Evolutionary conservation across 2,888 invertebrate genomes (phyloP).

Genomic region (Hipparchia sbordonii): DNA sequence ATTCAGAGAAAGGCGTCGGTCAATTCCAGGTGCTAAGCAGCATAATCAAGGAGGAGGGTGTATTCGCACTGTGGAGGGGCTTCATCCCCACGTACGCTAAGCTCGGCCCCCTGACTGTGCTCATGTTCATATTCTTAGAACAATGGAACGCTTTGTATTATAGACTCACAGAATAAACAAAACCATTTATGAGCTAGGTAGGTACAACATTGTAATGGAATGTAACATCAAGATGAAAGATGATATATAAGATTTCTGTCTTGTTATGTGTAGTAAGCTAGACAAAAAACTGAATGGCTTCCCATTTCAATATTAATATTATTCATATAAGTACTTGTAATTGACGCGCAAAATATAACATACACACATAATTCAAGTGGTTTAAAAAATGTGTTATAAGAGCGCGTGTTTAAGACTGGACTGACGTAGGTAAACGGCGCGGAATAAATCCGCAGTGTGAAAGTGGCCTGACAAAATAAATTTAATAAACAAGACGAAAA

Average conservation of each 20-base stretch:
- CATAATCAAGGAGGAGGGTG: constrained; percentile 92
- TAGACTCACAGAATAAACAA: constrained; percentile 25
- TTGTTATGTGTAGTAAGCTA: too few relatives aligned
- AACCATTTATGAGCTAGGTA: not conserved
- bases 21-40: constrained; percentile 87
- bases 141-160: constrained; percentile 88
- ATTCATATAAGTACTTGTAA: too few relatives aligned
- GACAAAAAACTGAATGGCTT: too few relatives aligned
- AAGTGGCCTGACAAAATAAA: not conserved
- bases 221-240: too few relatives aligned
- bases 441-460: not conserved
- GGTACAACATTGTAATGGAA: too few relatives aligned
- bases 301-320: too few relatives aligned
- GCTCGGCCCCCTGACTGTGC: constrained; percentile 97
- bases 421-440: not conserved
- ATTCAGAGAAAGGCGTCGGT: constrained; percentile 93
- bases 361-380: too few relatives aligned
- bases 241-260: too few relatives aligned
- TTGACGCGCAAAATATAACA: not conserved
- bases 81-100: constrained; percentile 97
- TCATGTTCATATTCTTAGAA: constrained; percentile 97
- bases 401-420: too few relatives aligned
- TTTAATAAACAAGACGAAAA: not conserved
- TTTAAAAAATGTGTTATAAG: too few relatives aligned
- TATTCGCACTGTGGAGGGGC: constrained; percentile 97